These are phyloP conservation scores for Trichopoda pennipes DNA, from an alignment of 2,888 invertebrate species.

Conservation along the genomic window DNA sequence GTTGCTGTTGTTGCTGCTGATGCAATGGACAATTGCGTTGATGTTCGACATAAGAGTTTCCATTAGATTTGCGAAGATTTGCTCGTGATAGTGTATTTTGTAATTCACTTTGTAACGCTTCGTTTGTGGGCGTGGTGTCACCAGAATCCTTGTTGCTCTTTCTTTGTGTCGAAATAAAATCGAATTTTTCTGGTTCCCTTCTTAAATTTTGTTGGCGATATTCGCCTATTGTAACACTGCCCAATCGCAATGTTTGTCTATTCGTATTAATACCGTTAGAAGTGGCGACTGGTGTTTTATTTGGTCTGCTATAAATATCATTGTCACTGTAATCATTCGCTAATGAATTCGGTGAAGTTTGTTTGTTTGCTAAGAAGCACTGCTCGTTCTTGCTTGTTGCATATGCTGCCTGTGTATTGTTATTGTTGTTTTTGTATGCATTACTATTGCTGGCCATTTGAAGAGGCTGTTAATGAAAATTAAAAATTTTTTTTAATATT, in stretches of 20 bases:
- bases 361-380: conserved; percentile 82
- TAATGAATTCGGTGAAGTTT: neutral
- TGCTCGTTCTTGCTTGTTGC: conserved; percentile 78
- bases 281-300: conserved; percentile 22
- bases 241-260: conserved; percentile 83
- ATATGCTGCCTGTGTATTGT: conserved; percentile 8
- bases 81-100: conserved; percentile 89
- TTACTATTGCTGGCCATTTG: conserved; percentile 28
- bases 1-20: conserved; percentile 51
- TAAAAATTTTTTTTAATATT: conserved; percentile 76
- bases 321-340: conserved; percentile 30
- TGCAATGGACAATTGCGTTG: conserved; percentile 75
- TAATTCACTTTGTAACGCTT: conserved; percentile 87
- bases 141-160: conserved; percentile 68
- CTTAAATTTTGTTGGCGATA: conserved; percentile 83
- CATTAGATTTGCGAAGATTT: conserved; percentile 85
- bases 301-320: conserved; percentile 22
- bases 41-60: conserved; percentile 65
- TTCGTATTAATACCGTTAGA: conserved; percentile 82
- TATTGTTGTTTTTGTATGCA: conserved; percentile 25
- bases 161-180: conserved; percentile 82
- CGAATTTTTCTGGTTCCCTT: conserved; percentile 87
- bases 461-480: conserved; percentile 41
- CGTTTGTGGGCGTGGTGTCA: conserved; percentile 81
- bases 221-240: conserved; percentile 88